These are phyloP conservation scores for Glyptemys insculpta DNA, from an alignment of 2,797 vertebrate genomes.

Conservation along the genomic window DNA sequence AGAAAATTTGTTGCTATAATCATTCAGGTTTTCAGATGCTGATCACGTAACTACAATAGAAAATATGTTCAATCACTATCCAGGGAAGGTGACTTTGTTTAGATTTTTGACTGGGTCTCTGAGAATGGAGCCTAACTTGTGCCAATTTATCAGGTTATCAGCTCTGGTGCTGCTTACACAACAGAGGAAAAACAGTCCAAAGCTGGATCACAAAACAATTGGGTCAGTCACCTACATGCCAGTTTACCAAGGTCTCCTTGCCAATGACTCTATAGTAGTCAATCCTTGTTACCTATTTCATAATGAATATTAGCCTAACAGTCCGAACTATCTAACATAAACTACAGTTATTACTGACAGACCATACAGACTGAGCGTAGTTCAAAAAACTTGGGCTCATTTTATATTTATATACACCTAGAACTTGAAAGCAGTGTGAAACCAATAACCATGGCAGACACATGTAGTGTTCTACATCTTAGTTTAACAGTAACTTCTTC, in stretches of 20 bases:
- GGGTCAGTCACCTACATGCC: background rate
- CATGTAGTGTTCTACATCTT: too few species aligned
- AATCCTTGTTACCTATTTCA: background rate
- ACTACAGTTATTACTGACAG: background rate
- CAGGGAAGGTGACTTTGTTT: background rate
- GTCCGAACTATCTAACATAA: background rate
- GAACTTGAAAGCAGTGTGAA: too few species aligned
- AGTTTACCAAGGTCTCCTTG: background rate
- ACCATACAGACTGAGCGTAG: too few species aligned
- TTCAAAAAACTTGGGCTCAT: too few species aligned
- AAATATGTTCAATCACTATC: too few species aligned
- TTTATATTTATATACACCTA: too few species aligned
- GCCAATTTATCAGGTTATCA: background rate
- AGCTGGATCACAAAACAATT: background rate
- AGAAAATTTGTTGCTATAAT: background rate
- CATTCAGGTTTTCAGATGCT: background rate
- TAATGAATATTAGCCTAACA: background rate
- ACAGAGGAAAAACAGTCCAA: too few species aligned
- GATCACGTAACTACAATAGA: background rate
- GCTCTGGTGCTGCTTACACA: too few species aligned
- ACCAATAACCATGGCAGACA: too few species aligned
- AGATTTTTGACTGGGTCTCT: background rate
- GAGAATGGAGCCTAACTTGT: background rate
- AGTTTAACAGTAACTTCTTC: too few species aligned
- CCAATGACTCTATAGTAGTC: background rate